Conservation (phyloP, 2,888 invertebrate genomes). For the Polia nebulosa region DNA sequence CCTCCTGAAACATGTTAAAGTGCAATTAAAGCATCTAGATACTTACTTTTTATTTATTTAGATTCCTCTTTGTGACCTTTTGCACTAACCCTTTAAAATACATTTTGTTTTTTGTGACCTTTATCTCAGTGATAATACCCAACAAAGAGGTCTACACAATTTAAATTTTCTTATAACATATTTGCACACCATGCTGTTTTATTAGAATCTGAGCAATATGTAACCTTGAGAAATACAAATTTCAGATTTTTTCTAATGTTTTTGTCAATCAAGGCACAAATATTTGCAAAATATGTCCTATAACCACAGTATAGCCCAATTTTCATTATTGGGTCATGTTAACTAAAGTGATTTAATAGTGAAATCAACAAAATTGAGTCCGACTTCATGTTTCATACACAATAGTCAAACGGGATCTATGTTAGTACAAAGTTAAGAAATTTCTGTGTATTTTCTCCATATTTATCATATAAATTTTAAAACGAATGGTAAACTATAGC, state of each 20-base stretch:
- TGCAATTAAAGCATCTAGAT: constrained; percentile 29
- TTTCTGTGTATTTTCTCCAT: background rate
- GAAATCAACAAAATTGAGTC: background rate
- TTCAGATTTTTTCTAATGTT: constrained; percentile 25
- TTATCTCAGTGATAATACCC: background rate
- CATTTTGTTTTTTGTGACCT: background rate
- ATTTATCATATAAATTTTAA: background rate
- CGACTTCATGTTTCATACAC: constrained; percentile 13
- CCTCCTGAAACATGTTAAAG: constrained; percentile 80
- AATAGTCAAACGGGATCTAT: constrained; percentile 1
- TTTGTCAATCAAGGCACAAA: background rate
- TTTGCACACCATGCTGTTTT: constrained; percentile 7
- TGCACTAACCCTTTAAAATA: background rate
- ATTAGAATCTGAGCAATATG: background rate
- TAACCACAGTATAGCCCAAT: constrained; percentile 5
- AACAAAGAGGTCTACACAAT: background rate
- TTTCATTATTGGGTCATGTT: background rate
- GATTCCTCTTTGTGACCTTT: background rate
- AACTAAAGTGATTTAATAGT: background rate
- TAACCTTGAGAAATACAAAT: constrained; percentile 57
- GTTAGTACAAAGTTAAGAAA: background rate
- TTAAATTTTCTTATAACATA: background rate
- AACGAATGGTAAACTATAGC: constrained; percentile 1
- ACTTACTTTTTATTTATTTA: background rate
- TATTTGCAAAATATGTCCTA: background rate